phyloP scores from a whole-genome alignment of 2,797 vertebrate genomes.

The Nyctalus aviator region DNA sequence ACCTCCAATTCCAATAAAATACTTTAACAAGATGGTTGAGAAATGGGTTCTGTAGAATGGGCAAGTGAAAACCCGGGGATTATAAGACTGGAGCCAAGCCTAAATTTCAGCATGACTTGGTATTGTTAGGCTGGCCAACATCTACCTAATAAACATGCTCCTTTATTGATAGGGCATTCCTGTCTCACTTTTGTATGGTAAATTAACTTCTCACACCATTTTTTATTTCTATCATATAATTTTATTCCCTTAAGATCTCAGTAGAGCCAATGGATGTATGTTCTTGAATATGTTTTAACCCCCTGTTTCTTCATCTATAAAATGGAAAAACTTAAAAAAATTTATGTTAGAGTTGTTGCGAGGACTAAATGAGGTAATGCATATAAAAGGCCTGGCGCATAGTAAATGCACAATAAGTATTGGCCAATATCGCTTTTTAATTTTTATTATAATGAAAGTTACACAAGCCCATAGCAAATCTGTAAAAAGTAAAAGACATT shows the following conservation, averaged over 20 bases:
- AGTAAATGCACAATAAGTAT: background rate
- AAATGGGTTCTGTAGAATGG: background rate
- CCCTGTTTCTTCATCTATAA: constrained; percentile 16
- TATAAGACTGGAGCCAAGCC: background rate
- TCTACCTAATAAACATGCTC: background rate
- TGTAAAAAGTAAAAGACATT: background rate
- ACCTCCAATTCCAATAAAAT: background rate
- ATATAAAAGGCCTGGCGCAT: constrained; percentile 9
- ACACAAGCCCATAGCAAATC: background rate
- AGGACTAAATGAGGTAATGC: constrained; percentile 45
- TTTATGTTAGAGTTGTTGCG: background rate
- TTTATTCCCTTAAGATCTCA: constrained; percentile 44
- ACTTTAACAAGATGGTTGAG: background rate
- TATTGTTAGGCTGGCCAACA: background rate
- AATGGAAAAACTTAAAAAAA: constrained; percentile 10
- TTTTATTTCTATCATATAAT: constrained; percentile 37
- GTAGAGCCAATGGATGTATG: background rate
- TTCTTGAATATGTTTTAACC: constrained; percentile 22
- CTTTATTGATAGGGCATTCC: background rate
- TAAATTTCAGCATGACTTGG: background rate
- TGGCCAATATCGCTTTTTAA: constrained; percentile 10
- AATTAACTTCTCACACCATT: background rate
- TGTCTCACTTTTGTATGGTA: background rate
- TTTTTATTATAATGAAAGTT: constrained; percentile 64
- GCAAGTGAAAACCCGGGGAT: background rate